phyloP scores from a whole-genome alignment of 2,113 vertebrate genomes.

The Telmatochromis bifrenatus region DNA sequence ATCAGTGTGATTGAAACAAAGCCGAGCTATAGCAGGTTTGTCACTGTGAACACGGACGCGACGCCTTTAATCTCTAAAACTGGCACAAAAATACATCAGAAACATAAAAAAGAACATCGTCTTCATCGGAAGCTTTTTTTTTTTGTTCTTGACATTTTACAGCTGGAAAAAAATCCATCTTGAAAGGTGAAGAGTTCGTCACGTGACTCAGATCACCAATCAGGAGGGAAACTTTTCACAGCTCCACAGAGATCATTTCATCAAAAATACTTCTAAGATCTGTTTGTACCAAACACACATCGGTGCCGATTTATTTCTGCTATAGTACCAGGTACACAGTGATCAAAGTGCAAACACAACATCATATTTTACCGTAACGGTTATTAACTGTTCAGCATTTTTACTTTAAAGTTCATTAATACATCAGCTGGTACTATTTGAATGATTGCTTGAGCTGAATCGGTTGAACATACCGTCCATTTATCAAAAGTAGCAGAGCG shows the following conservation, averaged over 20 bases:
- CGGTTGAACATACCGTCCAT: neutral
- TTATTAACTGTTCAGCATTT: neutral
- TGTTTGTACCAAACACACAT: neutral
- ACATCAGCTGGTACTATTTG: neutral
- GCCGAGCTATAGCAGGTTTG: neutral
- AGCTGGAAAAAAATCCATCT: neutral
- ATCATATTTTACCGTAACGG: neutral
- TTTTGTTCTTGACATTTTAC: neutral
- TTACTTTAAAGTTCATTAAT: neutral
- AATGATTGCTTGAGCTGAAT: neutral
- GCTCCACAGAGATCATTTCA: neutral
- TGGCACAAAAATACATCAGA: slow-evolving; percentile 31
- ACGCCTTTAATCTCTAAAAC: slow-evolving; percentile 4
- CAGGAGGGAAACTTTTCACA: neutral
- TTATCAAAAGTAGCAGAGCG: neutral
- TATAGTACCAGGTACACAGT: neutral
- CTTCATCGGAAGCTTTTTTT: neutral
- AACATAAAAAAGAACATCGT: neutral
- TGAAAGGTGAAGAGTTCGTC: neutral
- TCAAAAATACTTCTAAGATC: neutral
- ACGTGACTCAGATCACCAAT: neutral
- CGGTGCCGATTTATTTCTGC: neutral
- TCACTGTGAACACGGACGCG: neutral
- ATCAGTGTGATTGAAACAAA: neutral
- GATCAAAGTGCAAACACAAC: slow-evolving; percentile 31